Base-by-base conservation (phyloP, 2,797 vertebrate species). In the Psittacula derbiana region DNA sequence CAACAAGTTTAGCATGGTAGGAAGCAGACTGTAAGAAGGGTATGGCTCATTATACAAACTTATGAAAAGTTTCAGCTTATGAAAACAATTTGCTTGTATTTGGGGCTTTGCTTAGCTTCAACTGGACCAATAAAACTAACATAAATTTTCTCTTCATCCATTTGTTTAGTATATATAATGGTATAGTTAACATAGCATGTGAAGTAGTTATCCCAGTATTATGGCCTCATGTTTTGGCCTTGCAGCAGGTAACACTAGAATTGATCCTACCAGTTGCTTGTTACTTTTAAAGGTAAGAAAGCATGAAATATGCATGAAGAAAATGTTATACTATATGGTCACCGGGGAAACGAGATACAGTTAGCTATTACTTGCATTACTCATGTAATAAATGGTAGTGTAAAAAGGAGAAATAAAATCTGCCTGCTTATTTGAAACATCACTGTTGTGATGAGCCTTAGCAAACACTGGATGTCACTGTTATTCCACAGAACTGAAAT, bases 381-480 rank as follows among this genome's bases (percentile, higher is more conserved):
- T 80, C 8, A 10, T 31, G 12, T 74, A 38, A 53, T 52, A 82
- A 83, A 58, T 27, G 4, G 2, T 41, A 40, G 5, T 40, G 16
- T 16, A 20, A 85, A 82, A 93, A 31, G 7, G 16, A 50, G 52
- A 88, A 86, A 57, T 2, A n/a, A 55, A 74, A 88, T 55, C 36
- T 81, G 16, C 33, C 31, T 57, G 21, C 30, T 11, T 53, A 18
- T 69, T 72, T 69, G 69, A 66, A 79, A 92, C 60, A 46, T 40
- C 12, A 33, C 20, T 6, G 10, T 52, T 94, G 95, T 66, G 78
- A 70, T 94, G 86, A 95, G 61, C 50, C n/a, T 20, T 72, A 47
- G 16, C 8, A 80, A 88, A 95, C 94, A 81, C 94, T 92, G 87
- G 96, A 58, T 96, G 96, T 96, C 96, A 93, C 91, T 97, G 55